phyloP scores from a whole-genome alignment of 2,888 invertebrate genomes.

The Seira sanloemensis region DNA sequence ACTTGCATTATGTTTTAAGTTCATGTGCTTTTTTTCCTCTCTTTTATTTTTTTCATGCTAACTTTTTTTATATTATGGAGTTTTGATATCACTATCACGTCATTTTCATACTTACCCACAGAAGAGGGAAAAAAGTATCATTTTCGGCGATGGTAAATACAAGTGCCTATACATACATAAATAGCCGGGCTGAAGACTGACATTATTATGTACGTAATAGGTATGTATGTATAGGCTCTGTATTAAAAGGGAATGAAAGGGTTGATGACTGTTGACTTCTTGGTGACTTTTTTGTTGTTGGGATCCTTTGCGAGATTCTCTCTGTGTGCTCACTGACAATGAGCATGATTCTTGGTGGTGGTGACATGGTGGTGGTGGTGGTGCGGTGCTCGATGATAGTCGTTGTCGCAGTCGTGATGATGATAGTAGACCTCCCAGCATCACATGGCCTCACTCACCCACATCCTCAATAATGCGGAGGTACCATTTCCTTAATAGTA shows the following conservation, averaged over 20 bases:
- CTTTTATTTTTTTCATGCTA: neutral
- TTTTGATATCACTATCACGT: no score
- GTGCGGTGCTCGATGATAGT: slow-evolving; percentile 32
- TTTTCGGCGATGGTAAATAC: no score
- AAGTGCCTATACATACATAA: no score
- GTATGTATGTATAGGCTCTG: neutral
- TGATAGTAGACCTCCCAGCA: slow-evolving; percentile 54
- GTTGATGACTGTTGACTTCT: neutral
- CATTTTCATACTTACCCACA: no score
- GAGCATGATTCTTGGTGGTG: slow-evolving; percentile 40
- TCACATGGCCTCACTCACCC: slow-evolving; percentile 25
- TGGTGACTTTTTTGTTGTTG: neutral
- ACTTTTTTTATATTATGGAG: no score
- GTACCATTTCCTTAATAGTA: neutral
- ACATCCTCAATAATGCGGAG: neutral
- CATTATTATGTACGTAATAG: no score
- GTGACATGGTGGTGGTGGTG: slow-evolving; percentile 53
- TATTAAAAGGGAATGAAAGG: neutral
- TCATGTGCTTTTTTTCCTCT: neutral
- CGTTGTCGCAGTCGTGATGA: slow-evolving; percentile 42
- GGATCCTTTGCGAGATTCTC: no score
- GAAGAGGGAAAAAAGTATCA: no score
- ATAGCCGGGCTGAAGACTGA: no score
- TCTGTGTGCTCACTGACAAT: neutral
- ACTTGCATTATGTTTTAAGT: neutral